Conservation (phyloP, 2,797 vertebrate genomes). For the Schizopygopsis pylzovi region DNA sequence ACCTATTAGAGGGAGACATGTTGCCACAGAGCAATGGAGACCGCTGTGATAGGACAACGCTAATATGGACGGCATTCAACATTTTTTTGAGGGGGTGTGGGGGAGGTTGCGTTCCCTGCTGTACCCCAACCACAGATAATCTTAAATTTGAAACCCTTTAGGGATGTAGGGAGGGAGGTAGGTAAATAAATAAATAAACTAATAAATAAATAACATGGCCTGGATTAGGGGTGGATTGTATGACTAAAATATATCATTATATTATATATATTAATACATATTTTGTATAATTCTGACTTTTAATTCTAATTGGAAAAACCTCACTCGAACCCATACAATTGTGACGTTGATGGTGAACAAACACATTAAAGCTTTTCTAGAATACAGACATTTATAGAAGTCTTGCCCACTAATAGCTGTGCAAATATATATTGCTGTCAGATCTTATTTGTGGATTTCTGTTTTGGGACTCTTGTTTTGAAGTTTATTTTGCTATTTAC, state of each 20-base stretch:
- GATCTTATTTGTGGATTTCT: neutral
- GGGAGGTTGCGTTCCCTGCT: neutral
- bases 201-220: neutral
- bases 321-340: neutral
- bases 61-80: neutral
- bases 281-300: neutral
- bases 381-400: neutral
- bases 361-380: neutral
- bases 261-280: no score
- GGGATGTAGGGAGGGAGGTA: neutral
- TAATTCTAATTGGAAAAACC: neutral
- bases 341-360: neutral
- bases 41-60: conserved; percentile 28
- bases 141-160: neutral
- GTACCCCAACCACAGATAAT: conserved; percentile 6
- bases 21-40: neutral
- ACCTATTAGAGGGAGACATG: conserved; percentile 25
- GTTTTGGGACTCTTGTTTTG: neutral
- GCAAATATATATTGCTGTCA: neutral
- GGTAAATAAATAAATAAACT: neutral
- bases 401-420: neutral
- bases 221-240: neutral
- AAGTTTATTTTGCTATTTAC: neutral
- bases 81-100: neutral
- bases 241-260: neutral